phyloP scores from a whole-genome alignment of 2,113 vertebrate genomes.

The Orcinus orca region DNA sequence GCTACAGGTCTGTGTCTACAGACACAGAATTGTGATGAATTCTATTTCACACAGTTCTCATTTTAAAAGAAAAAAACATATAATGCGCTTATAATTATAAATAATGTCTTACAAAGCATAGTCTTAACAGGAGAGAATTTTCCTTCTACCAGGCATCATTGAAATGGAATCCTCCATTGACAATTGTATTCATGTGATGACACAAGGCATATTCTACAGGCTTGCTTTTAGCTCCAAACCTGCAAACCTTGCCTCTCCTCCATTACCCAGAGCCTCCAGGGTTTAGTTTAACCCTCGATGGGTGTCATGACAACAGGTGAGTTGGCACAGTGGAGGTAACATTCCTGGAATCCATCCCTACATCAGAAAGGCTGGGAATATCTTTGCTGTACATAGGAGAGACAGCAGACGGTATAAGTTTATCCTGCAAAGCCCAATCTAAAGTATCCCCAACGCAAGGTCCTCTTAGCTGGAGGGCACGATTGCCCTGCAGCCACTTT shows the following conservation, averaged over 20 bases:
- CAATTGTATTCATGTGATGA: rapidly evolving
- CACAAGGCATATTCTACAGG: background rate
- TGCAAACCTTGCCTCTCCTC: background rate
- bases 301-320: background rate
- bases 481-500: background rate
- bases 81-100: background rate
- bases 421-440: background rate
- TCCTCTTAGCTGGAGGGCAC: background rate
- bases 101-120: background rate
- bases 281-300: background rate
- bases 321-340: background rate
- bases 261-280: background rate
- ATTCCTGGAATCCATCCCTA: background rate
- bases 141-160: background rate
- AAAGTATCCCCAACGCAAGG: background rate
- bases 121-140: background rate
- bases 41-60: background rate
- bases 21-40: background rate
- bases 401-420: background rate
- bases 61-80: background rate
- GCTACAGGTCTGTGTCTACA: background rate
- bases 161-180: background rate
- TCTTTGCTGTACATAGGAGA: background rate
- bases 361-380: background rate
- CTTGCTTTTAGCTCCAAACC: background rate